Percentiles rank a stretch among this genome's conserved stretches.
These are phyloP conservation scores for Fragum whitleyi DNA, from an alignment of 2,888 invertebrate species.

Conservation along the genomic window DNA sequence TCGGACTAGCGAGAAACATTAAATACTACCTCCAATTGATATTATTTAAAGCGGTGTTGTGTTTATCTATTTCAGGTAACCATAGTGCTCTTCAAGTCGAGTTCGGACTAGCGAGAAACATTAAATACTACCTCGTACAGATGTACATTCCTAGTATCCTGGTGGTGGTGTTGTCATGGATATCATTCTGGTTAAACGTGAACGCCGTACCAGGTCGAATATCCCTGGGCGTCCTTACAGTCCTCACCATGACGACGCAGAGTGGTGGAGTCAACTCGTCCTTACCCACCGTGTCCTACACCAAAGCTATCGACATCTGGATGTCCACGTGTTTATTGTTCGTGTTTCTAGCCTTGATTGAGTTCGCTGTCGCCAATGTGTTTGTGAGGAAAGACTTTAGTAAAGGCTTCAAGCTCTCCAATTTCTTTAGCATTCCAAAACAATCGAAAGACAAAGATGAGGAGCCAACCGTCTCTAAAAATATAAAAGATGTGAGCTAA, in stretches of 20 bases:
- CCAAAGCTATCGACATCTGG: constrained; percentile 99
- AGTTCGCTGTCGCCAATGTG: constrained; percentile 99
- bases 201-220: constrained; percentile 76
- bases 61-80: constrained; percentile 89
- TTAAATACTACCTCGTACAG: constrained; percentile 99
- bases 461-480: not conserved
- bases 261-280: constrained; percentile 76
- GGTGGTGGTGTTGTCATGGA: constrained; percentile 79
- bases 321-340: constrained; percentile 98
- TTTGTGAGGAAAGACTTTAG: constrained; percentile 96
- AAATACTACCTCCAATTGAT: constrained; percentile 99
- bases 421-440: constrained; percentile 72
- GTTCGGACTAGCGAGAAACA: constrained; percentile 97
- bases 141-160: constrained; percentile 96
- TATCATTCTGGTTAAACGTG: constrained; percentile 79
- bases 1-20: constrained; percentile 98
- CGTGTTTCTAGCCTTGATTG: constrained; percentile 98
- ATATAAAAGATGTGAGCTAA: constrained; percentile 15
- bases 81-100: constrained; percentile 99
- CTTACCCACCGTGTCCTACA: constrained; percentile 95
- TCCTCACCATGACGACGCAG: constrained; percentile 78
- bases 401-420: constrained; percentile 73
- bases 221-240: constrained; percentile 76
- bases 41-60: no score
- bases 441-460: constrained; percentile 38